Conservation (phyloP, 2,888 invertebrate genomes). For the Cryptus armator region DNA sequence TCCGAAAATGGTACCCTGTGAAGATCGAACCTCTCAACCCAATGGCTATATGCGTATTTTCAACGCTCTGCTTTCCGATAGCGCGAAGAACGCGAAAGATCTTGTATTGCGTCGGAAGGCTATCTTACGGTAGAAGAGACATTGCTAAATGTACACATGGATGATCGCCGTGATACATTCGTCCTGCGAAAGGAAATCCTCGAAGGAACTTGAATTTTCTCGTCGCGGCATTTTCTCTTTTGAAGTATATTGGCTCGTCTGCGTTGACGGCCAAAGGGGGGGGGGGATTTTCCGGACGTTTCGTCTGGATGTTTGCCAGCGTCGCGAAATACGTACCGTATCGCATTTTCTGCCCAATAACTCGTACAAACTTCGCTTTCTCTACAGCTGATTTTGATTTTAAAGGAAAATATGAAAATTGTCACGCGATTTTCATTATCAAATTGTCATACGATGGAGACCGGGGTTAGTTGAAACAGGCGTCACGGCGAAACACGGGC, state of each 20-base stretch:
- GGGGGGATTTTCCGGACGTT: background rate
- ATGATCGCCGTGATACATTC: background rate
- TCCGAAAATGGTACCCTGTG: constrained; percentile 31
- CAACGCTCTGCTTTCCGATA: constrained; percentile 3
- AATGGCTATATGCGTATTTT: constrained; percentile 15
- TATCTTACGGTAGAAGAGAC: constrained; percentile 25
- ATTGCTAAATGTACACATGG: constrained; percentile 26
- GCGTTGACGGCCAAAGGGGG: background rate
- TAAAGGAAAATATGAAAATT: too few relatives aligned
- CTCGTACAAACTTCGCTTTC: background rate
- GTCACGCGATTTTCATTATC: too few relatives aligned
- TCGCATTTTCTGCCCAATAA: background rate
- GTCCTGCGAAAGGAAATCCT: constrained; percentile 17
- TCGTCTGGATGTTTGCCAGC: background rate
- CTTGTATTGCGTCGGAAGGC: constrained; percentile 5
- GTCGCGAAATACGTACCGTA: background rate
- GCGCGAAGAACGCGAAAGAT: background rate
- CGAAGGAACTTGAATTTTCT: constrained; percentile 13
- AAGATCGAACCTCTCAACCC: background rate
- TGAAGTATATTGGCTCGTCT: constrained; percentile 15
- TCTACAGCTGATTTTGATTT: background rate
- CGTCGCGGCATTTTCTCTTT: background rate
- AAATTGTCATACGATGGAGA: too few relatives aligned
- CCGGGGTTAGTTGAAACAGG: too few relatives aligned
- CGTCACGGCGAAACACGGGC: too few relatives aligned